phyloP scores from a whole-genome alignment of 2,797 vertebrate genomes.

The Capromys pilorides region DNA sequence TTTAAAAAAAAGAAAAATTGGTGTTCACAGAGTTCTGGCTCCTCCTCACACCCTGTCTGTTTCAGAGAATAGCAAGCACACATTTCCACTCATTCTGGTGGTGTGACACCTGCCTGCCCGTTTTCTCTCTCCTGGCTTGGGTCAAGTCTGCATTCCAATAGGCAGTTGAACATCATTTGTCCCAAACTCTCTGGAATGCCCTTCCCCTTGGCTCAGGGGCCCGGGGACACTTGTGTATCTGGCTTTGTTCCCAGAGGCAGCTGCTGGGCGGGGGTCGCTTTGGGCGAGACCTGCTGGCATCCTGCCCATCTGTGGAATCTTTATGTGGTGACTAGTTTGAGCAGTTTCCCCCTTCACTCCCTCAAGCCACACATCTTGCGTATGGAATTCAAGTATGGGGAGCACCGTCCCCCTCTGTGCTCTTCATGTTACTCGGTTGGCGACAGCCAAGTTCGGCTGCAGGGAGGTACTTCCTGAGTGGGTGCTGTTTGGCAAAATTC shows the following conservation, averaged over 20 bases:
- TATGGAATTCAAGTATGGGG: not conserved
- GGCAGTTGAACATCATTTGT: not conserved
- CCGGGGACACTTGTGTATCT: not conserved
- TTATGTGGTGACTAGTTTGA: not conserved
- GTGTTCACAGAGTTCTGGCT: not conserved
- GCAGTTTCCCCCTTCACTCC: not conserved
- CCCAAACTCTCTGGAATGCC: not conserved
- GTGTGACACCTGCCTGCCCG: not conserved
- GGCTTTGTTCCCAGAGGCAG: not conserved
- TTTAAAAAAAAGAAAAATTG: not conserved
- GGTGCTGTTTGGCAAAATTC: constrained; percentile 29
- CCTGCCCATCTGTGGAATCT: not conserved
- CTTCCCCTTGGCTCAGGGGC: not conserved
- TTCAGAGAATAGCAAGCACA: not conserved
- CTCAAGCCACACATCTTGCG: not conserved
- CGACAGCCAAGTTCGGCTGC: not conserved
- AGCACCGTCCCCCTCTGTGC: not conserved
- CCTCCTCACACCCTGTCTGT: not conserved
- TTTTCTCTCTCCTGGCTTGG: not conserved
- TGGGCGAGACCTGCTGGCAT: not conserved
- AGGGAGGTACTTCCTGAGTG: not conserved
- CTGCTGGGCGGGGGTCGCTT: not conserved
- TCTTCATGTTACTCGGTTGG: not conserved
- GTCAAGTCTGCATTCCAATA: not conserved
- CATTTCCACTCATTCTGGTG: not conserved